Evolutionary conservation across 2,113 vertebrate genomes (phyloP).

Genomic region (Perognathus longimembris): DNA sequence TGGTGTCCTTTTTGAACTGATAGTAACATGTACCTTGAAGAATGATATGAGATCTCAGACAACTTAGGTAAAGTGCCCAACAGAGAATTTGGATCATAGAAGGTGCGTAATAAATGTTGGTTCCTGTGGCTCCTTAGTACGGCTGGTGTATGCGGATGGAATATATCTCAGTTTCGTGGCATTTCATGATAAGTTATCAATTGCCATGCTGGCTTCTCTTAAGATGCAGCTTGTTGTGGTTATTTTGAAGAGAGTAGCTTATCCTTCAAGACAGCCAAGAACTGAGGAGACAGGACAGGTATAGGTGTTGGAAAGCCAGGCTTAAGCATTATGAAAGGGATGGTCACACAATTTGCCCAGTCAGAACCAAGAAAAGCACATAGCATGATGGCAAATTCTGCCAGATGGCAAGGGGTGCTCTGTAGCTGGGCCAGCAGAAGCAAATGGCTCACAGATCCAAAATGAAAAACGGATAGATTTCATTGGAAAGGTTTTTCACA

Average conservation of each 20-base stretch:
- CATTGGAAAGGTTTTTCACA: not conserved
- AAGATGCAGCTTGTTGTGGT: not conserved
- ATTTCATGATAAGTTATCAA: not conserved
- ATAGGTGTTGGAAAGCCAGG: not conserved
- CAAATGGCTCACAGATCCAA: not conserved
- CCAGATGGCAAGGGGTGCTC: not conserved
- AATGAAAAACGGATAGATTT: not conserved
- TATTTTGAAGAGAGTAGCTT: slow-evolving; percentile 1
- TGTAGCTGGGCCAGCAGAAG: not conserved
- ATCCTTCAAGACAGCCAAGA: not conserved
- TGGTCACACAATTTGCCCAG: not conserved
- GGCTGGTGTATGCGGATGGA: not conserved
- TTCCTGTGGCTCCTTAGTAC: not conserved
- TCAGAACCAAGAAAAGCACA: not conserved
- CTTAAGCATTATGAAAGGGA: slow-evolving; percentile 20
- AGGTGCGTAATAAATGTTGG: not conserved
- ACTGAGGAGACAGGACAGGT: not conserved
- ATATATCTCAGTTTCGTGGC: not conserved
- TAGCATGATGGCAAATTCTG: not conserved
- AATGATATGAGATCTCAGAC: slow-evolving; percentile 18
- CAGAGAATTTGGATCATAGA: not conserved
- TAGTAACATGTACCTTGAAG: not conserved
- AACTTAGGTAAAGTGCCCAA: not conserved
- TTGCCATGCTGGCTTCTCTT: not conserved
- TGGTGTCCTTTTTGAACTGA: slow-evolving; percentile 32